Evolutionary conservation across 1,140 invertebrate genomes (phyloP), one percentile per base, ranked within the genome.

Genomic region (Holcopasites calliopsidis): DNA sequence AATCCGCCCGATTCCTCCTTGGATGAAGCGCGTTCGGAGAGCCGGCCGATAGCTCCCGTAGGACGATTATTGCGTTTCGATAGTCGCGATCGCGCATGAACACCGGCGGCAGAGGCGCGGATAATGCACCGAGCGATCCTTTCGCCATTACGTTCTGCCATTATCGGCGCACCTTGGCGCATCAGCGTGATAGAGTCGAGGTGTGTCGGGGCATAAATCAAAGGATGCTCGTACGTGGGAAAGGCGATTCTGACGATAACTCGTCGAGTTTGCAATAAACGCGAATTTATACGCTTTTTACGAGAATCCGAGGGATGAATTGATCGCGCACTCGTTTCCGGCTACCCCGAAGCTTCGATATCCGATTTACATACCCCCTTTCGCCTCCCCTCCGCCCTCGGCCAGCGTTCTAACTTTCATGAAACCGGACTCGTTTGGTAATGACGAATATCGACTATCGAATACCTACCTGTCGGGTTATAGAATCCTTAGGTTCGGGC

Each of bases 181-280:
- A 79, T 68, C 68, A 57, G n/a, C 65, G 50, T 38, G 26, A 62
- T 47, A 74, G n/a, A n/a, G 61, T 31, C 54, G 57, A 26, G 23
- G 40, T 74, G 76, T 75, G 33, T 58, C 50, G 61, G 42, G 31
- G 76, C 77, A 84, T 84, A 84, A 84, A 84, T 84, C 82, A 84
- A 80, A 71, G 21, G 74, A 76, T 79, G 64, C 76, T 72, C 64
- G 71, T 79, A 47, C 44, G n/a, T 18, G 44, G 21, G 42, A 8
- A 11, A 8, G 64, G 66, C 47, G 40, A 40, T 49, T 47, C 33
- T 5, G 33, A 58, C 40, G 80, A 83, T 79, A 73, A 79, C 65
- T 38, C 31, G 10, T 31, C 26, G 38, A 11, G 8, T 10, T 26
- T 10, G 77, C 72, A 74, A 83, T 85, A 85, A 85, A 83, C 82